Evolutionary conservation across 2,797 vertebrate species (phyloP).

Genomic region (Lithobates sylvaticus): DNA sequence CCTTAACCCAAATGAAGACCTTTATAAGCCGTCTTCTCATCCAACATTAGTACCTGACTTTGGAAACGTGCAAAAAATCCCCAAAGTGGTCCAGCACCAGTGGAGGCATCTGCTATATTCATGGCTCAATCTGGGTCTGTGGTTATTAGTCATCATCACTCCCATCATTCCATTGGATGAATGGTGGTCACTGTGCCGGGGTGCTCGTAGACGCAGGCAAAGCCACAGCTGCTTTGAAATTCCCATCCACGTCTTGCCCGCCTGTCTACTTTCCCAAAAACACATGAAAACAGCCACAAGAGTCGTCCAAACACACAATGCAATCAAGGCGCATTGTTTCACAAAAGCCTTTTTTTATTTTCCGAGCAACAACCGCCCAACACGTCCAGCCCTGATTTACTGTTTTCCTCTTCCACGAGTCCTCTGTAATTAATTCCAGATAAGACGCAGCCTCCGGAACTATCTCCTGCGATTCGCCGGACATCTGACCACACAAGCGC

Average conservation of each 20-base stretch:
- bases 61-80: too few species aligned
- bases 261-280: conserved; percentile 2
- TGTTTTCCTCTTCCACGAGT: not conserved
- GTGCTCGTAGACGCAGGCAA: not conserved
- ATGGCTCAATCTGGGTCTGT: not conserved
- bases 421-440: not conserved
- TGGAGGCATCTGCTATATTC: too few species aligned
- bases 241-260: not conserved
- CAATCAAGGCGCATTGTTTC: conserved; percentile 19
- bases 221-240: not conserved
- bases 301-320: not conserved
- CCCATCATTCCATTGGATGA: not conserved
- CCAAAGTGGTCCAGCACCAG: too few species aligned
- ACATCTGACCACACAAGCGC: not conserved
- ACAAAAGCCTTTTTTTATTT: conserved; percentile 13
- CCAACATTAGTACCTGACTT: too few species aligned
- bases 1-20: too few species aligned
- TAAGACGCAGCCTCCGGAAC: not conserved
- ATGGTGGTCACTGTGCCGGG: not conserved
- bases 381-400: conserved; percentile 4
- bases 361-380: not conserved
- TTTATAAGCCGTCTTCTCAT: too few species aligned
- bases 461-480: conserved; percentile 4
- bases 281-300: conserved; percentile 31
- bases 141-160: not conserved